These are phyloP conservation scores for Tenrec ecaudatus DNA, from an alignment of 2,113 vertebrate species.

Conservation along the genomic window DNA sequence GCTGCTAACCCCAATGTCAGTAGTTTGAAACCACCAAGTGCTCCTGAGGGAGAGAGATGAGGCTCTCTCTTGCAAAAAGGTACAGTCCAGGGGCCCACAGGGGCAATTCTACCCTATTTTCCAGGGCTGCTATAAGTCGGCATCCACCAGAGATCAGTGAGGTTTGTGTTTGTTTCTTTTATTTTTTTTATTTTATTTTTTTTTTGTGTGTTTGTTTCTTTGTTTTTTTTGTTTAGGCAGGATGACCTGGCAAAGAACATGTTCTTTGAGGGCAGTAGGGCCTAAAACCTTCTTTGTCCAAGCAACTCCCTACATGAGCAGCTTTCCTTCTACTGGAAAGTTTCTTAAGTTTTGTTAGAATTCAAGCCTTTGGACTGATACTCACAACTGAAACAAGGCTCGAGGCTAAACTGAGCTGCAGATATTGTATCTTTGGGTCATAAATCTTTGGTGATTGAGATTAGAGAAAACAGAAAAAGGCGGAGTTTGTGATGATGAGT, in stretches of 20 bases:
- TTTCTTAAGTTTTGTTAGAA: not conserved
- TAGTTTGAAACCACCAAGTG: no score
- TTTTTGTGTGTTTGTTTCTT: no score
- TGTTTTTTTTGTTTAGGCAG: not conserved
- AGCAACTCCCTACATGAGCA: not conserved
- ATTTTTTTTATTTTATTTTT: no score
- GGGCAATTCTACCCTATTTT: no score
- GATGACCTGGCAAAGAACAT: not conserved
- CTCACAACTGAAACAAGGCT: not conserved
- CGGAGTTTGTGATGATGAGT: not conserved
- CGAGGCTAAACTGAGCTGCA: not conserved
- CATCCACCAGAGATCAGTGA: no score
- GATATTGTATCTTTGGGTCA: not conserved
- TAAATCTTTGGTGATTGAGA: conserved; percentile 20
- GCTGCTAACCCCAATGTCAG: no score
- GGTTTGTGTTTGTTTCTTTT: not conserved
- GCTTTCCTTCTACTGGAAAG: not conserved
- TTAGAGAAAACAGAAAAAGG: not conserved
- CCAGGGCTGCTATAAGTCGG: no score
- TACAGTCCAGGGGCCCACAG: no score
- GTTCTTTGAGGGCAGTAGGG: not conserved
- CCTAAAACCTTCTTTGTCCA: not conserved
- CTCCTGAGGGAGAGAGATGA: no score
- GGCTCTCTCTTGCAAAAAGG: no score
- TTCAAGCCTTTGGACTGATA: not conserved